phyloP scores from a whole-genome alignment of 1,140 invertebrate genomes.

The Lerema accius region DNA sequence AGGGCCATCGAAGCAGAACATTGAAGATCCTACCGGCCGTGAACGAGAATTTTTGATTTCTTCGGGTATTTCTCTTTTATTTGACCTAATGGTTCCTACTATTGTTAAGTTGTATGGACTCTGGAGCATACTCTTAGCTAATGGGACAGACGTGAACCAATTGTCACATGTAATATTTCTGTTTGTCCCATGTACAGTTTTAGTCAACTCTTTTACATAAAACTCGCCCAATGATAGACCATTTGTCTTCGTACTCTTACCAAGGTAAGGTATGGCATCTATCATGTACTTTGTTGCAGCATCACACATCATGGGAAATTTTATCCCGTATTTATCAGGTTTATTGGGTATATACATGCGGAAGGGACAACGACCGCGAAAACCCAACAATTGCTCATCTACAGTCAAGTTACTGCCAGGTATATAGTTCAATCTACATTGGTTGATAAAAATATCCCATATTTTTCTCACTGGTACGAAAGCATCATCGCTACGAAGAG shows the following conservation, averaged over 20 bases:
- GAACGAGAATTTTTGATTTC: conserved; percentile 41
- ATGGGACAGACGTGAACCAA: conserved; percentile 65
- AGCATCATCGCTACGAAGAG: conserved; percentile 21
- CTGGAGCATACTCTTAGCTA: conserved; percentile 43
- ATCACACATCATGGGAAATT: conserved; percentile 39
- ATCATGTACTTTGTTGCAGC: conserved; percentile 56
- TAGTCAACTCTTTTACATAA: conserved; percentile 40
- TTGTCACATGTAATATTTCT: conserved; percentile 71
- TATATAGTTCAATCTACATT: conserved; percentile 38
- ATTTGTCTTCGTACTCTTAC: conserved; percentile 36
- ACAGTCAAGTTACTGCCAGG: conserved; percentile 28
- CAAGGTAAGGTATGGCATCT: conserved; percentile 55
- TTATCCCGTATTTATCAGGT: conserved; percentile 27
- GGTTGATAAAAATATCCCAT: conserved; percentile 41
- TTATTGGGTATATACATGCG: conserved; percentile 34
- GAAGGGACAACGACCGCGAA: conserved; percentile 27
- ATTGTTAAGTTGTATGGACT: conserved; percentile 53
- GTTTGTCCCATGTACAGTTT: conserved; percentile 51
- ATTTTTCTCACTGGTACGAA: conserved; percentile 38
- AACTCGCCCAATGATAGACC: conserved; percentile 45
- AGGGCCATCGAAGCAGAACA: conserved; percentile 53
- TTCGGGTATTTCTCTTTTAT: conserved; percentile 58
- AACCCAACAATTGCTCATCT: conserved; percentile 27
- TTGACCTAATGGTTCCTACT: conserved; percentile 52
- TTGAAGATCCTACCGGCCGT: conserved; percentile 39